Base-by-base conservation (phyloP, 1,140 invertebrate genomes). In the Pararge aegeria region DNA sequence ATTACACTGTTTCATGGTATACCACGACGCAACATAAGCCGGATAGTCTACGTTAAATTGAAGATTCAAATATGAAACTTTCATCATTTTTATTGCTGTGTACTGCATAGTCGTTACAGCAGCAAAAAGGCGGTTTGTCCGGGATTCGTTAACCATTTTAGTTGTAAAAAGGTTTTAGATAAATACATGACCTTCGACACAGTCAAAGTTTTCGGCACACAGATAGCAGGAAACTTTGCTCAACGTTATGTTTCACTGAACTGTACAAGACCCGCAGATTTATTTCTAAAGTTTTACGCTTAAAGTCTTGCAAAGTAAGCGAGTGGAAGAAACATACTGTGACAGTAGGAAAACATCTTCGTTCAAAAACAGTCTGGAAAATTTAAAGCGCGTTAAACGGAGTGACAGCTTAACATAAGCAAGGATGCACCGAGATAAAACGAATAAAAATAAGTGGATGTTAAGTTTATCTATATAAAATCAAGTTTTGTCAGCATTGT, bases 251-350 rank as follows among this genome's bases (percentile, higher is more conserved):
- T 42, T 18, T 42, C 38, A 42, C 38, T 42, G 38, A 42, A 42
- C 38, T 42, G 38, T 42, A 42, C 38, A 42, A 42, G 16, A 15
- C 38, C 38, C 38, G 38, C 38, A 42, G 38, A 42, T 42, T 42
- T 42, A 42, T 42, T 42, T 42, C 13, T 42, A 42, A 42, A 42
- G 38, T 42, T 42, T 15, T 18, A 18, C 38, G 38, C 38, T 42
- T 42, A 42, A 42, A 42, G 38, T 42, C 38, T 16, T 42, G 38
- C 38, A 42, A 42, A 42, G 38, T 42, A 42, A 42, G 38, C 38
- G 38, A 42, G 38, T 16, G 38, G 38, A 42, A 42, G 38, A 42
- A 42, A 42, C 38, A 42, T 42, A 42, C 38, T 42, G 38, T 18
- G 38, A 42, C 38, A 42, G 38, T 42, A 18, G 13, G 13, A 42